Evolutionary conservation across 2,113 vertebrate species (phyloP).

Genomic region (Candoia aspera): DNA sequence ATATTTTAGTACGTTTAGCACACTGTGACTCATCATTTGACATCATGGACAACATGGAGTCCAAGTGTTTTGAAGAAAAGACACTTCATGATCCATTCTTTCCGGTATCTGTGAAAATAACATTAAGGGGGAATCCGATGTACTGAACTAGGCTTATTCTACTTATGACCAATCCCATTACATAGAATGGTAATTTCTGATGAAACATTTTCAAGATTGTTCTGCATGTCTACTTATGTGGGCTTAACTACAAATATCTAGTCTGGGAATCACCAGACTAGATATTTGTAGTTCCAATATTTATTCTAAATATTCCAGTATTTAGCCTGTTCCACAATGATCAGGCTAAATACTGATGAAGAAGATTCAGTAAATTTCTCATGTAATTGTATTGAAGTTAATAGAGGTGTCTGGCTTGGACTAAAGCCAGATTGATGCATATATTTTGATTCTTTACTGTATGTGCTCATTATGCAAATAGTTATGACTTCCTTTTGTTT

Average conservation of each 20-base stretch:
- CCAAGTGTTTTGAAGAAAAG: not conserved
- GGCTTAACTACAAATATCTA: not conserved
- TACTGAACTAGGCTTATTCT: not conserved
- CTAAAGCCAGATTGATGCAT: not conserved
- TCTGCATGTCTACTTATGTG: not conserved
- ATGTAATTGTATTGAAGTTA: conserved; percentile 7
- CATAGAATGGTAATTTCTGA: not conserved
- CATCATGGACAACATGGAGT: conserved; percentile 8
- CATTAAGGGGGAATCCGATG: not conserved
- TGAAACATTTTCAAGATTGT: not conserved
- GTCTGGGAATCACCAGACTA: not conserved
- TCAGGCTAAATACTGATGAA: conserved; percentile 25
- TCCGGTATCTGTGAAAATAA: conserved; percentile 4
- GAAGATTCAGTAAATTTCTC: conserved; percentile 16
- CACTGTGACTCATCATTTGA: conserved; percentile 11
- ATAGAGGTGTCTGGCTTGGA: not conserved
- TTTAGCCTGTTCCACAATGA: not conserved
- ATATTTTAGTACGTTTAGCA: not conserved
- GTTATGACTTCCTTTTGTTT: not conserved
- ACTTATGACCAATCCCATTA: not conserved
- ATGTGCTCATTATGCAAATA: not conserved
- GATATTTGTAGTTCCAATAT: too few species aligned
- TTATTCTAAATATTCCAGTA: too few species aligned
- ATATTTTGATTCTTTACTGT: not conserved
- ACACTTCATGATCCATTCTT: not conserved